phyloP scores from a whole-genome alignment of 2,888 invertebrate species.

The Slavum lentiscoides region DNA sequence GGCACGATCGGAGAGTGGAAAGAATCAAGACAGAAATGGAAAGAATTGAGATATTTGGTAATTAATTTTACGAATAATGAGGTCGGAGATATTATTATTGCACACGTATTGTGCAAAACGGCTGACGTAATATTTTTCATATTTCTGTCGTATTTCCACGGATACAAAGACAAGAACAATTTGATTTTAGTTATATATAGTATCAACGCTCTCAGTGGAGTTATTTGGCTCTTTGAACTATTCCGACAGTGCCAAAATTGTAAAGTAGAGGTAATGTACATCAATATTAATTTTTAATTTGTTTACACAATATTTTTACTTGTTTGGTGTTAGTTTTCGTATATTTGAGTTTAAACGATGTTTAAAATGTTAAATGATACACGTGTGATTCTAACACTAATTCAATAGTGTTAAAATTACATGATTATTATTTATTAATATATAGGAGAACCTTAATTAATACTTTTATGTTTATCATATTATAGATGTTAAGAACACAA shows the following conservation, averaged over 20 bases:
- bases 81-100: background rate
- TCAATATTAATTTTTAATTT: too few species aligned
- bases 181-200: background rate
- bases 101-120: background rate
- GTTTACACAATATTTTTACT: too few species aligned
- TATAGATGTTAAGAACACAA: slow-evolving; percentile 4
- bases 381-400: background rate
- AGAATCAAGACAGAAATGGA: background rate
- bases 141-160: background rate
- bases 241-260: background rate
- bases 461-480: background rate
- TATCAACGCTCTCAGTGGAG: background rate
- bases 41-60: background rate
- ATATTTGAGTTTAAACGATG: too few species aligned
- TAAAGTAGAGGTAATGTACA: background rate
- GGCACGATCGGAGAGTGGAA: background rate
- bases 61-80: background rate
- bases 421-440: background rate
- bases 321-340: too few species aligned
- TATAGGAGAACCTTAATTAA: background rate
- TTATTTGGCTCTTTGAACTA: background rate
- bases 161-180: background rate
- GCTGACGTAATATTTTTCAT: background rate
- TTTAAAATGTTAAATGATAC: too few species aligned
- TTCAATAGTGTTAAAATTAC: background rate